Percentiles rank a stretch among this genome's conserved stretches.
These are phyloP conservation scores for Ceratosolen fusciceps DNA, from an alignment of 1,140 invertebrate genomes.

Conservation along the genomic window DNA sequence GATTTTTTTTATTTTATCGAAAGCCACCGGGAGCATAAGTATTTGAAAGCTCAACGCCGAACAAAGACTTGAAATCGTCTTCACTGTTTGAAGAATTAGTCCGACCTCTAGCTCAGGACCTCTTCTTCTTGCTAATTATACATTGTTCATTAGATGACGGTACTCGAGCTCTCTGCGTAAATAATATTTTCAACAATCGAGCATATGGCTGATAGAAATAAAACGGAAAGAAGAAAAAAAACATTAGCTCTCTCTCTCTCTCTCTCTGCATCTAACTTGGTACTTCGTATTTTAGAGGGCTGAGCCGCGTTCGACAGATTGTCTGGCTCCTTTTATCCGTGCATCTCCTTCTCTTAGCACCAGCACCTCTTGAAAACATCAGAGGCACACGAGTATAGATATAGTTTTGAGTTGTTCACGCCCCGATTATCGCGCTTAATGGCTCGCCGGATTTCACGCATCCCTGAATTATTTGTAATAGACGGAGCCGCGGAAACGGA, in stretches of 20 bases:
- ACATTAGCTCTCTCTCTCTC: neutral
- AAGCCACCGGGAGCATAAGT: no score
- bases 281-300: neutral
- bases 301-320: no score
- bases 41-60: no score
- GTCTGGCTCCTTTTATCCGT: constrained; percentile 2
- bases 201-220: neutral
- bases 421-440: constrained; percentile 67
- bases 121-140: neutral
- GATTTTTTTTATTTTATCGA: no score
- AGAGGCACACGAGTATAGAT: neutral
- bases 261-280: neutral
- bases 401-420: constrained; percentile 61
- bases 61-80: no score
- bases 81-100: neutral
- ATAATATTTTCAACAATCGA: neutral
- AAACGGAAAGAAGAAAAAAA: neutral
- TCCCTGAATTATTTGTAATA: constrained; percentile 66
- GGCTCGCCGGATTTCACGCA: constrained; percentile 65
- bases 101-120: no score
- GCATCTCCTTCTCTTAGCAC: constrained; percentile 21
- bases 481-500: constrained; percentile 36
- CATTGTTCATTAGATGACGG: neutral
- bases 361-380: neutral
- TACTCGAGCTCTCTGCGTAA: neutral